phyloP scores from a whole-genome alignment of 1,140 invertebrate species.

The Drosophila lowei region DNA sequence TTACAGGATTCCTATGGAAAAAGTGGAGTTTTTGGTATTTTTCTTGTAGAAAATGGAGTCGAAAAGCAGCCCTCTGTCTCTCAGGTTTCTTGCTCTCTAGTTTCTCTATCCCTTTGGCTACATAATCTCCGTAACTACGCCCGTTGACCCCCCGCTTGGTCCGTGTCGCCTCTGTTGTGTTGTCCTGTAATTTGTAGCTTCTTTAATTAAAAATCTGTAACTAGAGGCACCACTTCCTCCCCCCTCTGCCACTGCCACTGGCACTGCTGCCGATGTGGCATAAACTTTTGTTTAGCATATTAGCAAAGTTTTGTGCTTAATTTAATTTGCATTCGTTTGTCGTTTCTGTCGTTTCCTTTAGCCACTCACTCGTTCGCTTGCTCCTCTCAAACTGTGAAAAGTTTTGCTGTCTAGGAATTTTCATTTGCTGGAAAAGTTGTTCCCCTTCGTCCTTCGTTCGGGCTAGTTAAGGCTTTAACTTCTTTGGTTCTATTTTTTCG shows the following conservation, averaged over 20 bases:
- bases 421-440: slow-evolving; percentile 24
- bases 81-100: slow-evolving; percentile 3
- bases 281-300: slow-evolving; percentile 69
- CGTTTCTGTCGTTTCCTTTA: slow-evolving; percentile 8
- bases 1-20: no score
- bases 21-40: no score
- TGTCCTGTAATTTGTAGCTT: slow-evolving; percentile 51
- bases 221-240: slow-evolving; percentile 13
- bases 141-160: neutral
- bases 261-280: neutral
- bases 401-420: slow-evolving; percentile 52
- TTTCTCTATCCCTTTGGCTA: neutral
- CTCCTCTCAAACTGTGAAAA: slow-evolving; percentile 2
- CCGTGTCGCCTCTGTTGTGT: slow-evolving; percentile 3
- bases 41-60: no score
- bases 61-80: neutral
- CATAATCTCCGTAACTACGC: neutral
- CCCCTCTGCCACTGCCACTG: neutral
- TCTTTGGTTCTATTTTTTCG: slow-evolving; percentile 6
- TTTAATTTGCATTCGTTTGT: slow-evolving; percentile 69
- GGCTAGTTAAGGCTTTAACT: slow-evolving; percentile 13
- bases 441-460: neutral
- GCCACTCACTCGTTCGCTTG: neutral
- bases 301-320: slow-evolving; percentile 75
- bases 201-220: slow-evolving; percentile 65